Evolutionary conservation across 2,797 vertebrate species (phyloP).

Genomic region (Linurgus olivaceus): DNA sequence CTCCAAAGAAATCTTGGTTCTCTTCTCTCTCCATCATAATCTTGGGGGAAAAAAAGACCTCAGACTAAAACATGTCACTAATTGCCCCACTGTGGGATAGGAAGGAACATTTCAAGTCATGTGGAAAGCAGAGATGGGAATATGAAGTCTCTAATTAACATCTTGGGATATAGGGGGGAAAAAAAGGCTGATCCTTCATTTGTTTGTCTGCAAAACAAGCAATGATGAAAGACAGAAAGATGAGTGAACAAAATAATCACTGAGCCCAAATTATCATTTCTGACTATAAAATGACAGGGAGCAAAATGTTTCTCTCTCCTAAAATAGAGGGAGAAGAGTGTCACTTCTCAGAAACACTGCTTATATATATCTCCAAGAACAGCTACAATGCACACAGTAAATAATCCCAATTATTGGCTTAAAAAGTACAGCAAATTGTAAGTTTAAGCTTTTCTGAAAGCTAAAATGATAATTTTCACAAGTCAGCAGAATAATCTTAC

Average conservation of each 20-base stretch:
- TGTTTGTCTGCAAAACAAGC: not conserved
- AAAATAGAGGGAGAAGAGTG: not conserved
- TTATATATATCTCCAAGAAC: not conserved
- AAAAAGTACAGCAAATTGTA: not conserved
- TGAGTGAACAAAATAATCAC: not conserved
- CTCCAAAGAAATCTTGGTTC: not conserved
- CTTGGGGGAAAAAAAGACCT: not conserved
- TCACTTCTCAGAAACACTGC: not conserved
- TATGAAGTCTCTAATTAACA: not conserved
- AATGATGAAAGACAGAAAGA: not conserved
- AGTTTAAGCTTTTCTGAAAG: not conserved
- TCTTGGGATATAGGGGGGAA: fast-evolving
- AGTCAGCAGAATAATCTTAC: not conserved
- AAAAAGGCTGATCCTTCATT: not conserved
- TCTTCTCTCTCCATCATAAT: not conserved
- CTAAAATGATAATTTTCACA: not conserved
- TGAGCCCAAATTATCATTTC: not conserved
- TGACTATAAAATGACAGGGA: not conserved
- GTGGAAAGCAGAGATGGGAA: not conserved
- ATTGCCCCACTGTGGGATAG: not conserved
- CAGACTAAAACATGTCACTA: not conserved
- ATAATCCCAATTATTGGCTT: not conserved
- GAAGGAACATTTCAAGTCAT: not conserved
- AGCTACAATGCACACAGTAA: not conserved
- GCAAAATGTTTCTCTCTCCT: not conserved